These are phyloP conservation scores for Epinotia nisella DNA, from an alignment of 2,888 invertebrate genomes.

Conservation along the genomic window DNA sequence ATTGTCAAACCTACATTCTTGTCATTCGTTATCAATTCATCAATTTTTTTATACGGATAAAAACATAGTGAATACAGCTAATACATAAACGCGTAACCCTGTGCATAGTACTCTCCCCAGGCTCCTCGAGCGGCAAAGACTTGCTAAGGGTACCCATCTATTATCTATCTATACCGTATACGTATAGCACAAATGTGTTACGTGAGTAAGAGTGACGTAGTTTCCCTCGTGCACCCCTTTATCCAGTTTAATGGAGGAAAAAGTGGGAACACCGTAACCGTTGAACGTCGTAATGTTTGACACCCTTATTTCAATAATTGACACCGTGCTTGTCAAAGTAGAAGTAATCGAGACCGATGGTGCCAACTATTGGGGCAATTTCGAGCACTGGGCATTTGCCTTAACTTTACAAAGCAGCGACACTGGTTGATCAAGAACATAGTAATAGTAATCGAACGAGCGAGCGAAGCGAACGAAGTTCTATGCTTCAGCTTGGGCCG, in stretches of 20 bases:
- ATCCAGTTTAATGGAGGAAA: neutral
- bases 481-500: too few relatives aligned
- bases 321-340: too few relatives aligned
- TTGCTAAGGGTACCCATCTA: constrained; percentile 16
- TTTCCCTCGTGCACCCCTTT: constrained; percentile 15
- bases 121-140: constrained; percentile 26
- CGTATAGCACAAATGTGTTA: constrained; percentile 20
- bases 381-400: too few relatives aligned
- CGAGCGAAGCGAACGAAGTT: too few relatives aligned
- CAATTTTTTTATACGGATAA: constrained; percentile 3
- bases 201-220: constrained; percentile 16
- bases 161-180: neutral
- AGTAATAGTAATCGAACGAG: too few relatives aligned
- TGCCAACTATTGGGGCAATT: too few relatives aligned
- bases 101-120: constrained; percentile 21
- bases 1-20: constrained; percentile 30
- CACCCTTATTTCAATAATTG: too few relatives aligned
- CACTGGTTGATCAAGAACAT: neutral
- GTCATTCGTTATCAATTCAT: constrained; percentile 23
- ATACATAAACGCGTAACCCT: constrained; percentile 3
- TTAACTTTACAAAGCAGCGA: neutral
- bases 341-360: too few relatives aligned
- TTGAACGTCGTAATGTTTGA: too few relatives aligned
- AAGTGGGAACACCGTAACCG: too few relatives aligned
- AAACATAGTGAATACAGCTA: neutral